Percentiles rank a stretch among this genome's conserved stretches.
phyloP scores from a whole-genome alignment of 2,888 invertebrate species.

The Atherix ibis region DNA sequence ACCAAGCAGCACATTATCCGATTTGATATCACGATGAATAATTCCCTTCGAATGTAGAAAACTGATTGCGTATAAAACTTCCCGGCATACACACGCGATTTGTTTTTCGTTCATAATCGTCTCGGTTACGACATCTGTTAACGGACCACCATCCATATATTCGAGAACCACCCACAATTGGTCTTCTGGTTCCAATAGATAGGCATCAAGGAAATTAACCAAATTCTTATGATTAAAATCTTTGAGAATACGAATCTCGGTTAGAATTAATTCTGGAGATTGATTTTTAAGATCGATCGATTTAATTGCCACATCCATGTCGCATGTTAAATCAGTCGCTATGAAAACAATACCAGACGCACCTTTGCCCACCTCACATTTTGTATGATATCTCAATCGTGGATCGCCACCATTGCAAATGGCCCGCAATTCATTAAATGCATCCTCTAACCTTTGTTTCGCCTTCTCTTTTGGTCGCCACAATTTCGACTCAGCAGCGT shows the following conservation, averaged over 20 bases:
- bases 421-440: slow-evolving; percentile 57
- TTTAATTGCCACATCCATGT: slow-evolving; percentile 80
- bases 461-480: slow-evolving; percentile 28
- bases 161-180: slow-evolving; percentile 98
- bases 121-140: slow-evolving; percentile 94
- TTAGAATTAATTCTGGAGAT: slow-evolving; percentile 85
- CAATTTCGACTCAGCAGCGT: slow-evolving; percentile 22
- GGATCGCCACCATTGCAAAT: slow-evolving; percentile 71
- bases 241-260: slow-evolving; percentile 83
- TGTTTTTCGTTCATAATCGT: slow-evolving; percentile 94
- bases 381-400: slow-evolving; percentile 57
- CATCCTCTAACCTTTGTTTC: slow-evolving; percentile 29
- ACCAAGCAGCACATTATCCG: slow-evolving; percentile 89
- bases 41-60: slow-evolving; percentile 82
- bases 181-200: slow-evolving; percentile 74
- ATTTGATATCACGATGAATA: slow-evolving; percentile 91
- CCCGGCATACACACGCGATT: slow-evolving; percentile 86
- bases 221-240: slow-evolving; percentile 86
- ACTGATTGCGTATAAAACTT: slow-evolving; percentile 73
- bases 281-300: slow-evolving; percentile 91
- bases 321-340: slow-evolving; percentile 59
- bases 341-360: slow-evolving; percentile 88
- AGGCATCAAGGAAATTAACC: slow-evolving; percentile 89
- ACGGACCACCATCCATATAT: slow-evolving; percentile 81
- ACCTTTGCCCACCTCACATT: slow-evolving; percentile 78